These are phyloP conservation scores for Prochilodus magdalenae DNA, from an alignment of 2,113 vertebrate genomes.

Conservation along the genomic window DNA sequence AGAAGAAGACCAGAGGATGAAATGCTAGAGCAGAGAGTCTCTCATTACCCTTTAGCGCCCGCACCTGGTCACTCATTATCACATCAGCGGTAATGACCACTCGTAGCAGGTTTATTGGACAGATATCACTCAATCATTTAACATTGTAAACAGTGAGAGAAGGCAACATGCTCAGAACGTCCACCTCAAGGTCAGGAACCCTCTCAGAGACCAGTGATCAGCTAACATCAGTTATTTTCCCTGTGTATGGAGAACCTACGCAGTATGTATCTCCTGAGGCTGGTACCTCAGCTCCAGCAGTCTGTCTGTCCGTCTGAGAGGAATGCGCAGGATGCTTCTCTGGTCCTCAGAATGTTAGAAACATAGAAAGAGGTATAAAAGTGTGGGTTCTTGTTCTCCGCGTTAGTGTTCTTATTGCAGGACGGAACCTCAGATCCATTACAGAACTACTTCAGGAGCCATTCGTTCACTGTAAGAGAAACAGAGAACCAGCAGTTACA, in stretches of 20 bases:
- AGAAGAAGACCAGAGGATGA: no score
- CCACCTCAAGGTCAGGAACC: slow-evolving; percentile 23
- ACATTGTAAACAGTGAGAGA: slow-evolving; percentile 34
- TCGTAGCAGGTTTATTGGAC: slow-evolving; percentile 28
- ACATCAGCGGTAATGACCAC: neutral
- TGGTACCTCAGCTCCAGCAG: no score
- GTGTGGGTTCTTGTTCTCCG: neutral
- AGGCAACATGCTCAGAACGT: slow-evolving; percentile 42
- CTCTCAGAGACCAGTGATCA: slow-evolving; percentile 7
- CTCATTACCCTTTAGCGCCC: neutral
- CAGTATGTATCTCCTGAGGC: neutral
- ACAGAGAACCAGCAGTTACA: neutral
- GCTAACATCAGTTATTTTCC: neutral
- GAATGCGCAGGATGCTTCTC: neutral
- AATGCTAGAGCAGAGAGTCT: no score
- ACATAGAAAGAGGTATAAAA: slow-evolving; percentile 42
- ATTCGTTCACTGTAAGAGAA: slow-evolving; percentile 72
- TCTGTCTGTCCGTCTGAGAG: neutral
- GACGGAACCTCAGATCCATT: neutral
- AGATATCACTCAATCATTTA: slow-evolving; percentile 27
- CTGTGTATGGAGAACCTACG: slow-evolving; percentile 16
- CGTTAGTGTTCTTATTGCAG: neutral
- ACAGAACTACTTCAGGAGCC: slow-evolving; percentile 72
- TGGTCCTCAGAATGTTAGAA: slow-evolving; percentile 16
- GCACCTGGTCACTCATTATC: neutral